phyloP scores from a whole-genome alignment of 30 jellyfish, hydroid and myxozoan genomes.

The Turritopsis dohrnii region DNA sequence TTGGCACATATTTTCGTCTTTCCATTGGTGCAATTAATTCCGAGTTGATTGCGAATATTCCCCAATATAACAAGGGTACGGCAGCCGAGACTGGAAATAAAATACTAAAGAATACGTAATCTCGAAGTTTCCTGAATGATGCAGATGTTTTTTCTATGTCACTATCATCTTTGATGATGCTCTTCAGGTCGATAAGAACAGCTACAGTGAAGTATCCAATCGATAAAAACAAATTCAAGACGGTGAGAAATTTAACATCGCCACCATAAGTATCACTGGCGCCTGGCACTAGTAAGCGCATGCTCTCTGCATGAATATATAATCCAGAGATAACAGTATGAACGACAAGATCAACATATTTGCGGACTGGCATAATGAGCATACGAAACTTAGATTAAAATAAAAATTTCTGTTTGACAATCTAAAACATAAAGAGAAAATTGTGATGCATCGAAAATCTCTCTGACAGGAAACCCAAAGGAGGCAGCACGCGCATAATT shows the following conservation, averaged over 20 bases:
- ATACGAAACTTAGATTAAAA: background rate
- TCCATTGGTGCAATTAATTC: slow-evolving; percentile 50
- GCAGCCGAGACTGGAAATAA: slow-evolving; percentile 39
- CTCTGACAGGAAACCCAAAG: background rate
- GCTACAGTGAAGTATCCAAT: slow-evolving; percentile 42
- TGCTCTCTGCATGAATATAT: background rate
- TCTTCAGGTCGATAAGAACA: background rate
- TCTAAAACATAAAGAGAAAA: background rate
- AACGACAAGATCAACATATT: background rate
- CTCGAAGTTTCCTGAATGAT: slow-evolving; percentile 25
- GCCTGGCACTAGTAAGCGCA: slow-evolving; percentile 32
- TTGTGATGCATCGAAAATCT: background rate
- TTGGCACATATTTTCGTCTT: slow-evolving; percentile 42
- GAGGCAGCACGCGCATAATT: too few species aligned
- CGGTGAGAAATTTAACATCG: slow-evolving; percentile 42
- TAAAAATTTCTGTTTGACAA: background rate
- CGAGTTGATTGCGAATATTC: slow-evolving; percentile 42
- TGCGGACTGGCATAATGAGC: background rate
- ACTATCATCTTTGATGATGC: background rate
- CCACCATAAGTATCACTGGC: slow-evolving; percentile 61
- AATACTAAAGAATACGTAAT: slow-evolving; percentile 36
- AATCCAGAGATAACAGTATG: background rate
- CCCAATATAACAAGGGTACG: slow-evolving; percentile 49
- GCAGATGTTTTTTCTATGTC: background rate
- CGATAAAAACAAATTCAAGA: slow-evolving; percentile 38